These are phyloP conservation scores for Eristalis pertinax DNA, from an alignment of 2,888 invertebrate genomes.

Conservation along the genomic window DNA sequence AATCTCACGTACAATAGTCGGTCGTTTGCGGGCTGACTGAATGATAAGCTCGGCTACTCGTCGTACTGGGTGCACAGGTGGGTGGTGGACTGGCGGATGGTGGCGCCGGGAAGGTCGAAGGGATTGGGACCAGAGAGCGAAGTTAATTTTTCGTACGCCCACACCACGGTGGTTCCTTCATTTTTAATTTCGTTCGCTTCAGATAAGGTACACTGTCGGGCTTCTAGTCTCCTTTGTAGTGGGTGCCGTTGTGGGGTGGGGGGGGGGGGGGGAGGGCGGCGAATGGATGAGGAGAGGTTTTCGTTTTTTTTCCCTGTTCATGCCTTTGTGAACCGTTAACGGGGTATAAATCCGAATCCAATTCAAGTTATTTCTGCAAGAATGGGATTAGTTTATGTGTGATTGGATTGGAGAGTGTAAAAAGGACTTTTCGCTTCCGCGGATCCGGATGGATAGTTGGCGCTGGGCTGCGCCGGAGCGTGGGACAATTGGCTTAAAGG, in stretches of 20 bases:
- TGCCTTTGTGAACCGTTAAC: constrained; percentile 60
- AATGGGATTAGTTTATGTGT: constrained; percentile 71
- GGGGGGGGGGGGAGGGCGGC: no score
- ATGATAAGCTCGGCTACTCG: not conserved
- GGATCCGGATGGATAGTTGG: constrained; percentile 27
- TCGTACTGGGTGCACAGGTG: not conserved
- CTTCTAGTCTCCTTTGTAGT: not conserved
- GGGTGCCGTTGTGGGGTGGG: not conserved
- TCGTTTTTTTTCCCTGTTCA: not conserved
- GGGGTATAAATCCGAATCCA: constrained; percentile 69
- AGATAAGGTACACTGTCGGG: constrained; percentile 30
- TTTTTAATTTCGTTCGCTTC: constrained; percentile 60
- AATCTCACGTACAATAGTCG: not conserved
- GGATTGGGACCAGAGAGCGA: not conserved
- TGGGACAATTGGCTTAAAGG: constrained; percentile 58
- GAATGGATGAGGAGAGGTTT: not conserved
- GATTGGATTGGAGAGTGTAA: constrained; percentile 61
- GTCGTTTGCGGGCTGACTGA: not conserved
- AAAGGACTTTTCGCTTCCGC: constrained; percentile 28
- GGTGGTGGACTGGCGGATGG: not conserved
- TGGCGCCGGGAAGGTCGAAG: not conserved
- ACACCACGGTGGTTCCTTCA: not conserved
- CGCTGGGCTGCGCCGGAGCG: not conserved
- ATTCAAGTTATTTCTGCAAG: constrained; percentile 64
- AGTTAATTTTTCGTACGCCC: constrained; percentile 60